These are phyloP conservation scores for Trypoxylus dichotomus DNA, from an alignment of 1,140 invertebrate genomes.

Conservation along the genomic window DNA sequence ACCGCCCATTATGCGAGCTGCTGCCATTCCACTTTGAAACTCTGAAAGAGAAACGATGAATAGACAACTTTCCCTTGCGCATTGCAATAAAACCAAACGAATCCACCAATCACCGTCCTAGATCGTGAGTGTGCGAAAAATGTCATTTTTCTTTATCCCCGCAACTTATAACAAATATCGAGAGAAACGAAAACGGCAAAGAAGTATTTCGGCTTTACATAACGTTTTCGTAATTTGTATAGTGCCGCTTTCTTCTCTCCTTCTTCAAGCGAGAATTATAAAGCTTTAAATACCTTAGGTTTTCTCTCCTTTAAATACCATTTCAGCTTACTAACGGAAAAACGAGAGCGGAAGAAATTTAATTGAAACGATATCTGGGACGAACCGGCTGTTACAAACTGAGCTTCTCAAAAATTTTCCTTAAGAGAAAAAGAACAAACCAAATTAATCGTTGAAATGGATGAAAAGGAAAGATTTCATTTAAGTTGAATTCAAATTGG, in stretches of 20 bases:
- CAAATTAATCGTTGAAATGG: conserved; percentile 7
- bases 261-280: not conserved
- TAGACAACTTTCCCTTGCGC: conserved; percentile 7
- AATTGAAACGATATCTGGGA: not conserved
- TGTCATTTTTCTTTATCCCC: not conserved
- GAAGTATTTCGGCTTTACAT: not conserved
- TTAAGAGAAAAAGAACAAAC: not conserved
- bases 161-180: conserved; percentile 1
- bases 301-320: conserved; percentile 3
- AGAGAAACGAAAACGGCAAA: not conserved
- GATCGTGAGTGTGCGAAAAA: not conserved
- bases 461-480: not conserved
- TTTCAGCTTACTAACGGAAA: not conserved
- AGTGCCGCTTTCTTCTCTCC: not conserved
- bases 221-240: not conserved
- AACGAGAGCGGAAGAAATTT: conserved; percentile 1
- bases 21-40: not conserved
- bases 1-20: not conserved
- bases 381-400: not conserved
- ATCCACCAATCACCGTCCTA: not conserved
- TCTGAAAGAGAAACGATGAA: conserved; percentile 14
- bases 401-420: conserved; percentile 1
- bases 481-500: conserved; percentile 2
- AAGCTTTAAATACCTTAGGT: conserved; percentile 10
- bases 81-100: conserved; percentile 11